phyloP scores from a whole-genome alignment of 2,888 invertebrate genomes.

The Campopleginae sp. region DNA sequence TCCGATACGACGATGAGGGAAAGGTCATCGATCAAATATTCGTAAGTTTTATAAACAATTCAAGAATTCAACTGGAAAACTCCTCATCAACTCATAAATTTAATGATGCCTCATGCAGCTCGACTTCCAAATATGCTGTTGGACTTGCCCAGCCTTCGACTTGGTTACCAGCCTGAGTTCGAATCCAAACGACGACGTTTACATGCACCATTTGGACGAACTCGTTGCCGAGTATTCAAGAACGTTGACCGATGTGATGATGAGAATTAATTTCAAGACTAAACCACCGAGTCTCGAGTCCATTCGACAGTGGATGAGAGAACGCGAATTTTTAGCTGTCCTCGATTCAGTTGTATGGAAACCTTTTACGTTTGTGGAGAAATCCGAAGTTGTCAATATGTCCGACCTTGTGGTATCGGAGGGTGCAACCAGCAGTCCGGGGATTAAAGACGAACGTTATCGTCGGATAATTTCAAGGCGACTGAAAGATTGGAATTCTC shows the following conservation, averaged over 20 bases:
- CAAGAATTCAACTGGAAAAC: background rate
- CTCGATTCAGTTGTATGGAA: constrained; percentile 71
- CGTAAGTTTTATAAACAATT: constrained; percentile 70
- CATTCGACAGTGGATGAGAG: constrained; percentile 66
- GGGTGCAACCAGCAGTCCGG: constrained; percentile 66
- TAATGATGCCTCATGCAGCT: constrained; percentile 79
- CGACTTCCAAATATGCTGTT: constrained; percentile 84
- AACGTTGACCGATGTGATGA: constrained; percentile 72
- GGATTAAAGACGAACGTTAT: constrained; percentile 57
- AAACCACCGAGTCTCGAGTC: constrained; percentile 71
- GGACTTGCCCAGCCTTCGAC: constrained; percentile 84
- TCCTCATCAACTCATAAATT: background rate
- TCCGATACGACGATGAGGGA: constrained; percentile 75
- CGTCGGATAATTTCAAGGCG: constrained; percentile 70
- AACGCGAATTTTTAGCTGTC: constrained; percentile 69
- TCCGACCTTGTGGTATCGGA: constrained; percentile 44
- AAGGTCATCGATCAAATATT: constrained; percentile 76
- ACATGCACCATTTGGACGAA: constrained; percentile 60
- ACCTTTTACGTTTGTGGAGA: constrained; percentile 70
- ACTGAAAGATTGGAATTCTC: constrained; percentile 70
- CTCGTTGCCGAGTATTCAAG: constrained; percentile 75
- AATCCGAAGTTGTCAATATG: background rate
- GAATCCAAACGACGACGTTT: constrained; percentile 74
- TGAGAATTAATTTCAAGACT: constrained; percentile 73
- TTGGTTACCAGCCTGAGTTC: constrained; percentile 84